These are phyloP conservation scores for Ochotona curzoniae DNA, from an alignment of 2,113 vertebrate species.

Conservation along the genomic window DNA sequence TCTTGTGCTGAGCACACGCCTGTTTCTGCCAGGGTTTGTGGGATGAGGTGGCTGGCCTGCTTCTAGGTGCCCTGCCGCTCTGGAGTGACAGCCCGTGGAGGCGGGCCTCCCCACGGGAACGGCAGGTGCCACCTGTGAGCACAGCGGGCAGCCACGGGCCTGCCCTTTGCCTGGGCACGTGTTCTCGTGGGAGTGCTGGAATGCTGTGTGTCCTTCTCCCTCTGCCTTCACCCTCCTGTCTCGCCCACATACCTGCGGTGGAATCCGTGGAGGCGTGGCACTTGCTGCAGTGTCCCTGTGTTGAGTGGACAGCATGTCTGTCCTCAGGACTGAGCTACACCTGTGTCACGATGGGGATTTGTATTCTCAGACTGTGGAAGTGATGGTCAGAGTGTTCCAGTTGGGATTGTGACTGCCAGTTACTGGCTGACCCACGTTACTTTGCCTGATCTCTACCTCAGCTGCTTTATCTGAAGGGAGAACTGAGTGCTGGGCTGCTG, in stretches of 20 bases:
- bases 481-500: neutral
- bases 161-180: fast-evolving
- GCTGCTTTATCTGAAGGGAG: neutral
- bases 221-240: too few relatives aligned
- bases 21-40: neutral
- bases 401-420: neutral
- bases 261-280: fast-evolving
- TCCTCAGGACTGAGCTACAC: neutral
- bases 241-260: too few relatives aligned
- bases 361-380: neutral
- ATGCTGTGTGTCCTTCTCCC: neutral
- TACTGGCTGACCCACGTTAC: neutral
- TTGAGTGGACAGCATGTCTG: fast-evolving
- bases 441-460: neutral
- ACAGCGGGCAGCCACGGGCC: neutral
- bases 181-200: neutral
- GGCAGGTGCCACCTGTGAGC: neutral
- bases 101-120: neutral
- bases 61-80: neutral
- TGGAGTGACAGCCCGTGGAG: neutral
- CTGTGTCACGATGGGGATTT: neutral
- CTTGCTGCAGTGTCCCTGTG: neutral
- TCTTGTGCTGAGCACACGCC: neutral
- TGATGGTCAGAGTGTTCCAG: neutral
- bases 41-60: slow-evolving; percentile 39